Evolutionary conservation across 2,113 vertebrate species (phyloP).

Genomic region (Calonectris borealis): DNA sequence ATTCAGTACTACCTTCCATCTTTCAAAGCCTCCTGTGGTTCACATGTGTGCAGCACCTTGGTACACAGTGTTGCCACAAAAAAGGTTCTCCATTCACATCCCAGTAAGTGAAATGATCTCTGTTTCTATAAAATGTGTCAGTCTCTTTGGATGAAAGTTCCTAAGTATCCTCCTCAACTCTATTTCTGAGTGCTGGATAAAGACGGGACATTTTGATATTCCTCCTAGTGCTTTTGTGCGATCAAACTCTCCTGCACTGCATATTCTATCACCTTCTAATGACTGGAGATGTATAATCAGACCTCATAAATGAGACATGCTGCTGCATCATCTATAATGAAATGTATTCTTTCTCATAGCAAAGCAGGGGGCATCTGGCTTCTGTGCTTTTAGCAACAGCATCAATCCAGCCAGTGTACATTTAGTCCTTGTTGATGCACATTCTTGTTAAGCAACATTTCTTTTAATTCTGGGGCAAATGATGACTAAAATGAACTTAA

Average conservation of each 20-base stretch:
- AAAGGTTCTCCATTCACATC: neutral
- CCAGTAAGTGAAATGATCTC: neutral
- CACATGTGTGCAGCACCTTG: neutral
- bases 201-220: neutral
- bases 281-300: constrained; percentile 17
- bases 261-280: constrained; percentile 6
- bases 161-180: neutral
- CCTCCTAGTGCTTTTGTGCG: neutral
- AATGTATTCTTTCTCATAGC: neutral
- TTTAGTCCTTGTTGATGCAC: neutral
- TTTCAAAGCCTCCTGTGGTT: neutral
- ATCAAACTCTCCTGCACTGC: neutral
- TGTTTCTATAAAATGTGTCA: neutral
- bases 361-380: neutral
- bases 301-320: neutral
- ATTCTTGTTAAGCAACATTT: neutral
- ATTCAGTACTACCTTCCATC: neutral
- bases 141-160: neutral
- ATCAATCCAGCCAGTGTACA: neutral
- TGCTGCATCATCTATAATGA: neutral
- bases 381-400: neutral
- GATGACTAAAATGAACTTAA: neutral
- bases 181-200: neutral
- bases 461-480: constrained; percentile 16
- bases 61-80: neutral